Evolutionary conservation across 1,140 invertebrate species (phyloP).

Genomic region (Meloidogyne hapla): DNA sequence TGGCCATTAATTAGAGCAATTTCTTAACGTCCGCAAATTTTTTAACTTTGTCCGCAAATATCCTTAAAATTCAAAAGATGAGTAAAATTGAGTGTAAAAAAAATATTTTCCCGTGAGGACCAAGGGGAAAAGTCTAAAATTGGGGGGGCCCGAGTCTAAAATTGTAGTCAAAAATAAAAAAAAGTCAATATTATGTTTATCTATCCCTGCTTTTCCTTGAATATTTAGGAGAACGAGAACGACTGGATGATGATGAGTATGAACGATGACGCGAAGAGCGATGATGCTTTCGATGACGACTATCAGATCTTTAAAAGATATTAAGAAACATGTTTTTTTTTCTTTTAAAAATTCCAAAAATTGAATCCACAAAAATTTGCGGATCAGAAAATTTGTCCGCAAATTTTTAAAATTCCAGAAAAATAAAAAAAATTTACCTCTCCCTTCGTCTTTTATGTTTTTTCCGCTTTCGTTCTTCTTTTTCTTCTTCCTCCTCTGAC

Average conservation of each 20-base stretch:
- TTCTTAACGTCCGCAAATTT: no score
- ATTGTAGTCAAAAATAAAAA: no score
- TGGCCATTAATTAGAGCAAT: no score
- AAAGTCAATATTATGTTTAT: not conserved
- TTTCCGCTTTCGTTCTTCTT: not conserved
- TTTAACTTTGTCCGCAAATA: no score
- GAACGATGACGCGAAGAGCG: conserved; percentile 19
- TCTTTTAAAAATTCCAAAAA: not conserved
- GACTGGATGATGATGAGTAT: not conserved
- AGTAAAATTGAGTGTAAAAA: no score
- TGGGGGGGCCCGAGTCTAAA: no score
- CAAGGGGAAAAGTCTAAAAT: no score
- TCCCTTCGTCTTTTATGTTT: not conserved
- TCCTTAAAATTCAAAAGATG: no score
- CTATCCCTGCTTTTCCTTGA: conserved; percentile 1
- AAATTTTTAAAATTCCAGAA: not conserved
- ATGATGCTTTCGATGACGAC: not conserved
- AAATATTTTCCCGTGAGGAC: no score
- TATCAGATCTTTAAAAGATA: not conserved
- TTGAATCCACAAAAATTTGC: not conserved
- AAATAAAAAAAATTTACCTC: not conserved
- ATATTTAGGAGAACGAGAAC: conserved; percentile 9
- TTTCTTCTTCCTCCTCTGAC: not conserved
- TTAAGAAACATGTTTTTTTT: not conserved
- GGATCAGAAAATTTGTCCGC: not conserved